These are phyloP conservation scores for Strix occidentalis DNA, from an alignment of 2,797 vertebrate genomes.

Conservation along the genomic window DNA sequence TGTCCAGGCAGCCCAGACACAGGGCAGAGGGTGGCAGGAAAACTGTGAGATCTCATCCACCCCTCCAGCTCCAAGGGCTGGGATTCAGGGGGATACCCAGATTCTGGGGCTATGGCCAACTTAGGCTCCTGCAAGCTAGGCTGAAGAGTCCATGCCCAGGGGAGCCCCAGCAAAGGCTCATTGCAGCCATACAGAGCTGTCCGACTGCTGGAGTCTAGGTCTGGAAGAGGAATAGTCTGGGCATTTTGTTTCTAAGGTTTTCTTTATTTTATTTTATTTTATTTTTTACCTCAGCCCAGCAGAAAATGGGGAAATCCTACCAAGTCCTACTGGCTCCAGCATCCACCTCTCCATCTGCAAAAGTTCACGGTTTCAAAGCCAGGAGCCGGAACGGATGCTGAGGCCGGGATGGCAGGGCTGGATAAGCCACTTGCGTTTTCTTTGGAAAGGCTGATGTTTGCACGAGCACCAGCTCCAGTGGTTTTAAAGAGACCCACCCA, in stretches of 20 bases:
- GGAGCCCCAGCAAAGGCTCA: not conserved
- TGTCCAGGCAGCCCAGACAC: not conserved
- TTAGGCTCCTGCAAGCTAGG: not conserved
- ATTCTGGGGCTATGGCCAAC: not conserved
- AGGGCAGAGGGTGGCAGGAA: not conserved
- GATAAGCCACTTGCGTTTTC: constrained; percentile 31
- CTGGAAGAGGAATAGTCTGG: not conserved
- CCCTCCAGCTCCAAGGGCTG: not conserved
- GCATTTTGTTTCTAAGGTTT: not conserved
- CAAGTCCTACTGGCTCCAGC: not conserved
- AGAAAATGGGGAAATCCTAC: constrained; percentile 20
- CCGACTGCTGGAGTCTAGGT: fast-evolving
- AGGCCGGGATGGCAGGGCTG: not conserved
- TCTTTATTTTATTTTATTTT: not conserved
- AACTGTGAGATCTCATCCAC: not conserved
- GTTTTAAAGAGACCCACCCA: constrained; percentile 38
- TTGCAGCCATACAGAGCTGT: fast-evolving
- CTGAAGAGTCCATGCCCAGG: not conserved
- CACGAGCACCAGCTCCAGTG: not conserved
- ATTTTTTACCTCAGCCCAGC: not conserved
- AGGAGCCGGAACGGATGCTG: not conserved
- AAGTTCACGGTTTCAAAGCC: not conserved
- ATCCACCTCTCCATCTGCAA: not conserved
- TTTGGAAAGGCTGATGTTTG: constrained; percentile 46
- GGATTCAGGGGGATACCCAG: not conserved